Conservation (phyloP, 2,113 vertebrate species). For the Protobothrops flavoviridis region DNA sequence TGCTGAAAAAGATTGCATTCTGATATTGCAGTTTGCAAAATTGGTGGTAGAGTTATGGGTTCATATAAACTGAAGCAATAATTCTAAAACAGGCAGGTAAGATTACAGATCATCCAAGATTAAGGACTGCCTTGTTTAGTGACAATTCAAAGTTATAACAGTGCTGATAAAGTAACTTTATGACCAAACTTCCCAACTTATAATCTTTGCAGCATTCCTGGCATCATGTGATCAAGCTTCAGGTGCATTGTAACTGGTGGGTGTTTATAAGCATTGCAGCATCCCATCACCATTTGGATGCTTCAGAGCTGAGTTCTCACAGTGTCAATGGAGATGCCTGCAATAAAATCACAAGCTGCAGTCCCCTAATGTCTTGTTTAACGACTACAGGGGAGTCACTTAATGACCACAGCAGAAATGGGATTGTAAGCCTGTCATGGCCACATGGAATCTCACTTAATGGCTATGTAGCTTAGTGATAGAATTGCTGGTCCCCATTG, state of each 20-base stretch:
- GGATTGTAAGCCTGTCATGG: not conserved
- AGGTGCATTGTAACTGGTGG: not conserved
- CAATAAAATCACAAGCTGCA: not conserved
- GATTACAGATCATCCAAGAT: not conserved
- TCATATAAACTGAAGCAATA: not conserved
- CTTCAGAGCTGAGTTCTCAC: too few relatives aligned
- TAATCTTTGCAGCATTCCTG: not conserved
- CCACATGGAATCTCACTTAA: not conserved
- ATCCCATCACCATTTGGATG: not conserved
- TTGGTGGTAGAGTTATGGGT: not conserved
- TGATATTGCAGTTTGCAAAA: not conserved
- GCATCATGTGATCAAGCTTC: not conserved
- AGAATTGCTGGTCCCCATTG: not conserved
- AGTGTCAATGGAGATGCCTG: not conserved
- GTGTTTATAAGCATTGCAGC: not conserved
- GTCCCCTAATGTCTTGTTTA: not conserved
- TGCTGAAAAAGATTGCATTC: slow-evolving; percentile 3
- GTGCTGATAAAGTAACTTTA: not conserved
- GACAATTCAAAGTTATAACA: not conserved
- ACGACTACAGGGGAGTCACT: not conserved
- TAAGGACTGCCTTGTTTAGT: not conserved
- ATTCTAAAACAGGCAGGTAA: not conserved
- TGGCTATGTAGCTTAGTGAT: not conserved
- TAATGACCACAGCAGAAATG: not conserved
- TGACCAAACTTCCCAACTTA: not conserved